phyloP scores from a whole-genome alignment of 2,113 vertebrate genomes.

The Ifrita kowaldi region DNA sequence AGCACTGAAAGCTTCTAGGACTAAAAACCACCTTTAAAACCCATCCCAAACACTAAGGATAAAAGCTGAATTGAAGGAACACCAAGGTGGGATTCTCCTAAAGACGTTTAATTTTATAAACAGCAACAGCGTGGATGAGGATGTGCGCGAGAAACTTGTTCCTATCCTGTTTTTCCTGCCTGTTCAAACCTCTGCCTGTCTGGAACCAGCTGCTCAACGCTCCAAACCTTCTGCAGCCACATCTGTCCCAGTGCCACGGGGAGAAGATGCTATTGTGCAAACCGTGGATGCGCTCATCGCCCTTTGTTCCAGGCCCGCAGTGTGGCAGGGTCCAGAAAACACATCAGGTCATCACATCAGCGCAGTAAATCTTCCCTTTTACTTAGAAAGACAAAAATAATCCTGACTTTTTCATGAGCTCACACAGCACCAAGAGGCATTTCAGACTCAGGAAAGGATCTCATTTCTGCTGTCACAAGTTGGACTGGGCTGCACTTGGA shows the following conservation, averaged over 20 bases:
- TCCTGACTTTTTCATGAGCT: slow-evolving; percentile 48
- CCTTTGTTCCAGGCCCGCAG: slow-evolving; percentile 31
- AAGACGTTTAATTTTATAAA: fast-evolving
- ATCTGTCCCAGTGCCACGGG: not conserved
- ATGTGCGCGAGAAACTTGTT: not conserved
- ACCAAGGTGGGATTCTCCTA: not conserved
- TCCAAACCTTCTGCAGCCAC: not conserved
- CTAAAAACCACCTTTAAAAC: not conserved
- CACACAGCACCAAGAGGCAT: slow-evolving; percentile 17
- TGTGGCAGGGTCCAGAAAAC: slow-evolving; percentile 11
- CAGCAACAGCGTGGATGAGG: not conserved
- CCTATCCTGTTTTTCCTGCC: slow-evolving; percentile 43
- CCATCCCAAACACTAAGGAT: too few species aligned
- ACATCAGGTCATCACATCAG: slow-evolving; percentile 55
- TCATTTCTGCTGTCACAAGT: slow-evolving; percentile 54
- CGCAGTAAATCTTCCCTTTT: slow-evolving; percentile 59
- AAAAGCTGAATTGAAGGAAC: not conserved
- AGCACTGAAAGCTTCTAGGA: not conserved
- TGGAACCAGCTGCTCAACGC: not conserved
- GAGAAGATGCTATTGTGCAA: slow-evolving; percentile 12
- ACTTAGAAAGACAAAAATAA: slow-evolving; percentile 69
- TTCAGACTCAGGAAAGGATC: slow-evolving; percentile 49
- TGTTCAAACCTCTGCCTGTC: slow-evolving; percentile 18
- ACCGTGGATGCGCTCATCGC: not conserved
- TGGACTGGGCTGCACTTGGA: slow-evolving; percentile 5